Conservation (phyloP, 2,797 vertebrate genomes). For the Gadopsis bispinosus region DNA sequence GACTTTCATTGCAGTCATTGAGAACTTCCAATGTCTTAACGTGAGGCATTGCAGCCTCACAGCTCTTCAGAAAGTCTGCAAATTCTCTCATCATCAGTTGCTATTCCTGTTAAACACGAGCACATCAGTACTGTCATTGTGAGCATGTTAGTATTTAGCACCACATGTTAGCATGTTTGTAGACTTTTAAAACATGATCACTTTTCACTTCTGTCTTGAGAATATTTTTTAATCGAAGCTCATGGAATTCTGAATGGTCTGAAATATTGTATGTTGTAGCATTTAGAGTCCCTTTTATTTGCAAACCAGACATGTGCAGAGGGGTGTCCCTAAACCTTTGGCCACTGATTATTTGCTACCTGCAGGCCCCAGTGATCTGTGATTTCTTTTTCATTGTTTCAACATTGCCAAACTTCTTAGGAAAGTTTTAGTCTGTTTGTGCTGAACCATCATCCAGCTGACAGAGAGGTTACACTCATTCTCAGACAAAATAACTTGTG, state of each 20-base stretch:
- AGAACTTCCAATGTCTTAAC: slow-evolving; percentile 17
- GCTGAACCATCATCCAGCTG: slow-evolving; percentile 1
- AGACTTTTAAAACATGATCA: no score
- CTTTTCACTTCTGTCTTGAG: no score
- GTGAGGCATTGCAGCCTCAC: slow-evolving; percentile 10
- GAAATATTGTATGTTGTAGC: no score
- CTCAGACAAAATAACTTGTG: not conserved
- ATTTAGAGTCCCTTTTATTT: not conserved
- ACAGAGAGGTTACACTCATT: slow-evolving; percentile 28
- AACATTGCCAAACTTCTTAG: not conserved
- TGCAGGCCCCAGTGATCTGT: not conserved
- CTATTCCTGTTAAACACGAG: no score
- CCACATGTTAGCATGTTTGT: no score
- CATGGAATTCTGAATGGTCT: no score
- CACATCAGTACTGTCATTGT: no score
- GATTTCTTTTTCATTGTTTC: not conserved
- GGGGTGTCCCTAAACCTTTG: not conserved
- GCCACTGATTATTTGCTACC: not conserved
- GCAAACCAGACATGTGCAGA: not conserved
- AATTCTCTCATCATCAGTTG: slow-evolving; percentile 19
- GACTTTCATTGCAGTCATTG: slow-evolving; percentile 27
- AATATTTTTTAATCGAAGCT: no score
- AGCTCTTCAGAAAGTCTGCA: slow-evolving; percentile 24
- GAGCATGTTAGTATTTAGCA: no score
- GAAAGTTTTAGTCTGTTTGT: not conserved